phyloP scores from a whole-genome alignment of 2,113 vertebrate genomes.

The Helogale parvula region DNA sequence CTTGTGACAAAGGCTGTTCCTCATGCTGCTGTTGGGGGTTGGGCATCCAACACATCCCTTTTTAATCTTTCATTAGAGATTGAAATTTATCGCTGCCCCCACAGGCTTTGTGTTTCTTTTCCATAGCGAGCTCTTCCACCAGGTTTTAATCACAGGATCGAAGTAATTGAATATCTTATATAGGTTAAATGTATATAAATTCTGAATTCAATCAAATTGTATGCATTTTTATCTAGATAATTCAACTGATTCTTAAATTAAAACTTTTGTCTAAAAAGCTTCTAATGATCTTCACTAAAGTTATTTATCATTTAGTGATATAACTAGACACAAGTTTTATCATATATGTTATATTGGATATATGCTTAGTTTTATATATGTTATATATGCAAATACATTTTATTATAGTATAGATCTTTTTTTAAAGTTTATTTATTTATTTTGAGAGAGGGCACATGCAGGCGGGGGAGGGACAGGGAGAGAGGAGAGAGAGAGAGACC shows the following conservation, averaged over 20 bases:
- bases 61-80: conserved; percentile 54
- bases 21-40: background rate
- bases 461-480: too few species aligned
- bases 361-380: background rate
- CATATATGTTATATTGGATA: background rate
- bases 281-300: conserved; percentile 21
- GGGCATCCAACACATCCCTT: background rate
- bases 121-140: conserved; percentile 12
- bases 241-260: background rate
- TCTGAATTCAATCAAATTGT: background rate
- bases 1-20: conserved; percentile 53
- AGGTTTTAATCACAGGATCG: conserved; percentile 15
- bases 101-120: conserved; percentile 17
- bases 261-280: conserved; percentile 9
- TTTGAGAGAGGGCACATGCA: too few species aligned
- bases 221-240: background rate
- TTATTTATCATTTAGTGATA: background rate
- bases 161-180: background rate
- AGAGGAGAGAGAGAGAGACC: too few species aligned
- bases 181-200: background rate
- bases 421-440: too few species aligned
- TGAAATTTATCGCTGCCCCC: conserved; percentile 48
- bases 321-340: background rate
- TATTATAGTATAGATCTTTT: background rate
- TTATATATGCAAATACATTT: background rate